These are phyloP conservation scores for Adineta ricciae DNA, from an alignment of 2,888 invertebrate genomes.

Conservation along the genomic window DNA sequence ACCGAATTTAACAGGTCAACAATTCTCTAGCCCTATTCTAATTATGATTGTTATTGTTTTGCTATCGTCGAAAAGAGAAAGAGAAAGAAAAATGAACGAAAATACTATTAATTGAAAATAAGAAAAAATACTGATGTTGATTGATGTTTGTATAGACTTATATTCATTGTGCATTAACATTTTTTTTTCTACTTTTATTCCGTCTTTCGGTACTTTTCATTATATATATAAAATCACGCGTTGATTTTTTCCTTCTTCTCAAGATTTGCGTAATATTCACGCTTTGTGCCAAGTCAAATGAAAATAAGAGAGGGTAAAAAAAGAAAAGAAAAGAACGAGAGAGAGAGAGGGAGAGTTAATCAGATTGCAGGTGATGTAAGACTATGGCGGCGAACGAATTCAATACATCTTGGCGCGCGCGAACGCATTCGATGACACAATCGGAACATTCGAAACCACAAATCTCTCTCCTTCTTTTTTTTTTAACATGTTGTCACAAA, in stretches of 20 bases:
- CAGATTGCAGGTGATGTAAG: slow-evolving; percentile 12
- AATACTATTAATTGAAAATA: not conserved
- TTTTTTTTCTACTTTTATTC: not conserved
- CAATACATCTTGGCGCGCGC: slow-evolving; percentile 8
- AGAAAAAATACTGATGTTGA: not conserved
- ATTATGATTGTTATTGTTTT: not conserved
- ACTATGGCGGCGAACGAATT: slow-evolving; percentile 11
- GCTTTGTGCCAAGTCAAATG: slow-evolving; percentile 12
- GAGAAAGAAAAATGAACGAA: not conserved
- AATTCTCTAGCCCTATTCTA: not conserved
- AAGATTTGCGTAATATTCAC: not conserved
- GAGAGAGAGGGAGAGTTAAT: not conserved
- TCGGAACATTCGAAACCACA: slow-evolving; percentile 7
- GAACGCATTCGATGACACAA: slow-evolving; percentile 12
- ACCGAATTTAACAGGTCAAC: not conserved
- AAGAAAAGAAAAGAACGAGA: not conserved
- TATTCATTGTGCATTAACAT: not conserved
- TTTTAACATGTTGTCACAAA: slow-evolving; percentile 2
- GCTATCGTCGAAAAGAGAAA: too few species aligned
- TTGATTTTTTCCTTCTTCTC: not conserved
- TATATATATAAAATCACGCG: not conserved
- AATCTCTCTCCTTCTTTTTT: slow-evolving; percentile 3
- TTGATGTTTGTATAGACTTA: not conserved
- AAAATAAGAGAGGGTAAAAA: not conserved
- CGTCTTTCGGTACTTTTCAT: not conserved